Evolutionary conservation across 1,140 invertebrate genomes (phyloP).

Genomic region (Rhagoletis zephyria): DNA sequence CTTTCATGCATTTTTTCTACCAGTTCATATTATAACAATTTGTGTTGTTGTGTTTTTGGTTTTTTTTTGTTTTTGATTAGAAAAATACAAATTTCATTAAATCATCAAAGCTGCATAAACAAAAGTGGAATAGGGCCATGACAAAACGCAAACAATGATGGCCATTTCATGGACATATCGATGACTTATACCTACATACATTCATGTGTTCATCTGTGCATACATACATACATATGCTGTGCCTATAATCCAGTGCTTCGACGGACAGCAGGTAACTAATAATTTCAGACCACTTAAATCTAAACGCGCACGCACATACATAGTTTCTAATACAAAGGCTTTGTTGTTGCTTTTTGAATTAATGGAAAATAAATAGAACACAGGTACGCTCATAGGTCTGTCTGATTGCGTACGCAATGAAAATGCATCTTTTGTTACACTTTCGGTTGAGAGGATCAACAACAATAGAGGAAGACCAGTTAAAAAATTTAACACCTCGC

Average conservation of each 20-base stretch:
- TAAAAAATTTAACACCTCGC: conserved; percentile 48
- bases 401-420: not conserved
- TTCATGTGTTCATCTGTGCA: too few species aligned
- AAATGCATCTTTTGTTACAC: conserved; percentile 46
- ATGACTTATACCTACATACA: too few species aligned
- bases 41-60: too few species aligned
- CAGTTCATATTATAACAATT: too few species aligned
- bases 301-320: not conserved
- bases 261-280: not conserved
- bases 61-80: too few species aligned
- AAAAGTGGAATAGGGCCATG: not conserved
- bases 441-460: not conserved
- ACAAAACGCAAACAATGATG: not conserved
- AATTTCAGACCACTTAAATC: conserved; percentile 29
- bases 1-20: not conserved
- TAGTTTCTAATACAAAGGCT: not conserved
- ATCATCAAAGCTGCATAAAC: not conserved
- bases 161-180: not conserved
- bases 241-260: too few species aligned
- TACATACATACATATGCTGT: too few species aligned
- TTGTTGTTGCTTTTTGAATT: conserved; percentile 12
- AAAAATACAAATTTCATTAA: conserved; percentile 32
- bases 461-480: conserved; percentile 23
- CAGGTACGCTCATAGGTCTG: not conserved
- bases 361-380: conserved; percentile 24